Conservation (phyloP, 2,113 vertebrate genomes). For the Thunnus maccoyii region DNA sequence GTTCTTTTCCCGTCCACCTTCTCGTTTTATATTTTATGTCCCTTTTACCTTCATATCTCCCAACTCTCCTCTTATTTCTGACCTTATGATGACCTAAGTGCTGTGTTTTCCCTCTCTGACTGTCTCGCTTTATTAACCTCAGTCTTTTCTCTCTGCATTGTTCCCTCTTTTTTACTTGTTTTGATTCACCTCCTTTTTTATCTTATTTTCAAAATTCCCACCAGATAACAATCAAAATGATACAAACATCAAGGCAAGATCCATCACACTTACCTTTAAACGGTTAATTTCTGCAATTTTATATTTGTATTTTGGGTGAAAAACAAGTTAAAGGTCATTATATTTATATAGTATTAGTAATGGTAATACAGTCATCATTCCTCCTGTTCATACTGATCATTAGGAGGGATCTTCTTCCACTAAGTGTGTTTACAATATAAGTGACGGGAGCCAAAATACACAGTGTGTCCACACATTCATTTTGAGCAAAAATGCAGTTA, state of each 20-base stretch:
- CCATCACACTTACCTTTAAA: neutral
- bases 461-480: too few species aligned
- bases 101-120: neutral
- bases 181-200: neutral
- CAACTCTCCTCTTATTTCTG: neutral
- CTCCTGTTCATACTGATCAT: too few species aligned
- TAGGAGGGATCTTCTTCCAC: too few species aligned
- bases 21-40: slow-evolving; percentile 9
- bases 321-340: too few species aligned
- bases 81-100: neutral
- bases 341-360: too few species aligned
- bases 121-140: too few species aligned
- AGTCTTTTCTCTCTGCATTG: neutral
- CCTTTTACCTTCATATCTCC: slow-evolving; percentile 19
- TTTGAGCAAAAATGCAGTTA: too few species aligned
- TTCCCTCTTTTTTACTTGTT: neutral
- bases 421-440: too few species aligned
- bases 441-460: too few species aligned
- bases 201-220: neutral
- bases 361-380: too few species aligned
- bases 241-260: neutral
- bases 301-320: neutral
- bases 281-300: neutral
- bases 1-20: neutral
- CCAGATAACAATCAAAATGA: neutral